Evolutionary conservation across 2,888 invertebrate genomes (phyloP).

Genomic region (Nezara viridula): DNA sequence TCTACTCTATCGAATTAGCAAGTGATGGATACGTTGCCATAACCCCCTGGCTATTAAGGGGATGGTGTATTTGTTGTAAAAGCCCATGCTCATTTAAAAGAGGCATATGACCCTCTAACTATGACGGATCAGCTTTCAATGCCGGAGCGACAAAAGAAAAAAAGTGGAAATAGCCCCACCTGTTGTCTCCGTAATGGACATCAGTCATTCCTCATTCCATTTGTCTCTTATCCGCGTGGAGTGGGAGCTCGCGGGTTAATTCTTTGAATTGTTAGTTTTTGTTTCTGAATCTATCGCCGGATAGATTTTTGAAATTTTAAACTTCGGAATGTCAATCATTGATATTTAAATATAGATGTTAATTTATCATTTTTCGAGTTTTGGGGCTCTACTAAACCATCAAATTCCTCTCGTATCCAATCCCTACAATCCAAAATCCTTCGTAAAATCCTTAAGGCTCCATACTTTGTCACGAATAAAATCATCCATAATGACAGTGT

Average conservation of each 20-base stretch:
- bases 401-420: too few species aligned
- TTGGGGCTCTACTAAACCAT: too few species aligned
- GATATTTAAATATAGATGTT: too few species aligned
- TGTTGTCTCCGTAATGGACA: background rate
- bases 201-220: conserved; percentile 19
- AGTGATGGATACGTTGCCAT: background rate
- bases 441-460: too few species aligned
- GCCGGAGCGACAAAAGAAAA: background rate
- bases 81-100: background rate
- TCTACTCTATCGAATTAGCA: background rate
- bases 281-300: background rate
- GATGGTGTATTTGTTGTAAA: background rate
- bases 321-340: too few species aligned
- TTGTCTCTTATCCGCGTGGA: background rate
- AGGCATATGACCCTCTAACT: background rate
- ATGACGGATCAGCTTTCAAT: conserved; percentile 32
- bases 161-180: background rate
- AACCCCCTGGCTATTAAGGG: background rate
- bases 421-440: too few species aligned
- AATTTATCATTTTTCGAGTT: too few species aligned
- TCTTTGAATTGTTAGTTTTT: background rate
- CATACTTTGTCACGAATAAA: too few species aligned
- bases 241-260: background rate
- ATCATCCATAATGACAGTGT: too few species aligned
- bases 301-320: background rate